A percentile compares a stretch with the other conserved stretches of the same genome.
These are phyloP conservation scores for Eucidaris tribuloides DNA, from an alignment of 35 echinoderm and acorn worm genomes.

Conservation along the genomic window DNA sequence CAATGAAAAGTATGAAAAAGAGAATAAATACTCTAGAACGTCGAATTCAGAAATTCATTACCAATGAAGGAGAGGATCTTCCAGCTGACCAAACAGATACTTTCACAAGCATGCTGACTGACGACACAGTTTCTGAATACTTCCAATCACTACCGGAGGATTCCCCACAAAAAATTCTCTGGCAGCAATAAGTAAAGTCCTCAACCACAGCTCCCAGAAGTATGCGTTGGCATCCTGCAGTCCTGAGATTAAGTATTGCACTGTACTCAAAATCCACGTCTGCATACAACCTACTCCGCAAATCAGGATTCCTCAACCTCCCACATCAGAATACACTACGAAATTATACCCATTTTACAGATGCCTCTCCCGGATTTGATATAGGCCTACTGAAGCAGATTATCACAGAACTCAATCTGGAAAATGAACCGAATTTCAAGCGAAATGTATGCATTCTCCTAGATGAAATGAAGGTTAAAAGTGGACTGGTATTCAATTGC, in stretches of 20 bases:
- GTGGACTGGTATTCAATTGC: no score
- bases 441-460: background rate
- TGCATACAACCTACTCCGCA: constrained; percentile 34
- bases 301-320: constrained; percentile 28
- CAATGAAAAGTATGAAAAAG: no score
- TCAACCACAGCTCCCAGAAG: no score
- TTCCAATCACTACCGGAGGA: background rate
- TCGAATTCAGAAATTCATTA: no score
- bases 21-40: no score
- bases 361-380: background rate
- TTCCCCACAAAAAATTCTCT: background rate
- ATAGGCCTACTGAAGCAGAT: background rate
- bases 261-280: constrained; percentile 31
- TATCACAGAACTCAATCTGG: background rate
- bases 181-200: background rate
- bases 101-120: no score
- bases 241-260: constrained; percentile 43
- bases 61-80: no score
- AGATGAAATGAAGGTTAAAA: background rate
- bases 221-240: constrained; percentile 60
- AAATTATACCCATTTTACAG: constrained; percentile 17
- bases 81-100: no score
- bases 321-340: constrained; percentile 43
- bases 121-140: background rate
- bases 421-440: background rate